phyloP scores from a whole-genome alignment of 2,113 vertebrate species.

The Balaeniceps rex region DNA sequence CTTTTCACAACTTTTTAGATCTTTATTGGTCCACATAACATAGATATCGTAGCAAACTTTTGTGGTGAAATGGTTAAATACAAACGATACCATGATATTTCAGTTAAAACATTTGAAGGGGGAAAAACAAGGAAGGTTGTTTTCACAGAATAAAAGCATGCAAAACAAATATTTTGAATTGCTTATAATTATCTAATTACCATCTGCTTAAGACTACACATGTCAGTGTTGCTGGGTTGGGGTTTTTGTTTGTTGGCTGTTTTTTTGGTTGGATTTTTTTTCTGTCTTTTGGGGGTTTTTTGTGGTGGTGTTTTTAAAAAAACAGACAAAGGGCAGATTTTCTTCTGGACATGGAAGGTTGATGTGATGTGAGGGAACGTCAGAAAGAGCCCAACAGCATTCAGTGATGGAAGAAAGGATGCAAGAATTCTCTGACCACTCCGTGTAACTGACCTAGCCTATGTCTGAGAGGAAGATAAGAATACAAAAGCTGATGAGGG shows the following conservation, averaged over 20 bases:
- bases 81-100: not conserved
- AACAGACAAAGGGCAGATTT: not conserved
- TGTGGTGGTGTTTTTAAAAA: not conserved
- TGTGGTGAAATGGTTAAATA: not conserved
- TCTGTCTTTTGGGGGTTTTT: too few species aligned
- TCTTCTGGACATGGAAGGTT: not conserved
- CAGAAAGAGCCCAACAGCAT: not conserved
- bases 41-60: not conserved
- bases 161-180: not conserved
- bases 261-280: not conserved
- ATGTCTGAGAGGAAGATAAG: constrained; percentile 5
- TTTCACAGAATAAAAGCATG: not conserved
- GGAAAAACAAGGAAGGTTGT: not conserved
- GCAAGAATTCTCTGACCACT: not conserved
- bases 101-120: not conserved
- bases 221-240: not conserved
- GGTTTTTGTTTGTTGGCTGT: not conserved
- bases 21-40: not conserved
- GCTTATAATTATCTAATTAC: not conserved
- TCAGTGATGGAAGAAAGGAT: not conserved
- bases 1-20: not conserved
- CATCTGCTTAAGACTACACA: not conserved
- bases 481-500: not conserved
- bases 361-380: not conserved
- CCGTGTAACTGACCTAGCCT: not conserved